Conservation (phyloP, 2,888 invertebrate genomes). For the Zaprionus lineosus region DNA sequence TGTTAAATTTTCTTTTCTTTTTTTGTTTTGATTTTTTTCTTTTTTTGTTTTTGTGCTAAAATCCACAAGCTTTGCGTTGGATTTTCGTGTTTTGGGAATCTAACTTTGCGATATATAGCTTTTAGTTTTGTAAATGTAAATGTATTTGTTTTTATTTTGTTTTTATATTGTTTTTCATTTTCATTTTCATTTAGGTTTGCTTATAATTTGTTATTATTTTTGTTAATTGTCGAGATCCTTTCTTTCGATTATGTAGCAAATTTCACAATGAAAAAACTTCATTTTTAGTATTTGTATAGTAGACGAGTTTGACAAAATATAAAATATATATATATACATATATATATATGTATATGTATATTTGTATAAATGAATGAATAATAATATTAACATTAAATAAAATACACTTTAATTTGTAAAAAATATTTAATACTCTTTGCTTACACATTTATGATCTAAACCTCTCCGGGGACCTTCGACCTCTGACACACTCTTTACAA, state of each 20-base stretch:
- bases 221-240: constrained; percentile 64
- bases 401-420: not conserved
- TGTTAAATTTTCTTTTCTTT: constrained; percentile 20
- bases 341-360: not conserved
- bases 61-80: too few relatives aligned
- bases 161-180: not conserved
- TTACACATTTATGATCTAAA: not conserved
- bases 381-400: not conserved
- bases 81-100: constrained; percentile 1
- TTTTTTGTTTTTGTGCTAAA: constrained; percentile 10
- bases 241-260: constrained; percentile 43
- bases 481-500: too few relatives aligned
- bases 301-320: not conserved
- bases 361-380: not conserved
- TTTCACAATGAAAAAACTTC: not conserved
- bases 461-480: too few relatives aligned
- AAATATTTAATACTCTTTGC: not conserved
- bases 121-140: constrained; percentile 36
- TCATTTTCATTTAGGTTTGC: not conserved
- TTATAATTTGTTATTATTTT: constrained; percentile 5
- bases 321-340: not conserved
- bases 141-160: constrained; percentile 18
- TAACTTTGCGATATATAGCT: too few relatives aligned
- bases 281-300: not conserved
- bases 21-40: constrained; percentile 1